Evolutionary conservation across 64 coral and sea anemone species (phyloP).

Genomic region (Montipora foliosa): DNA sequence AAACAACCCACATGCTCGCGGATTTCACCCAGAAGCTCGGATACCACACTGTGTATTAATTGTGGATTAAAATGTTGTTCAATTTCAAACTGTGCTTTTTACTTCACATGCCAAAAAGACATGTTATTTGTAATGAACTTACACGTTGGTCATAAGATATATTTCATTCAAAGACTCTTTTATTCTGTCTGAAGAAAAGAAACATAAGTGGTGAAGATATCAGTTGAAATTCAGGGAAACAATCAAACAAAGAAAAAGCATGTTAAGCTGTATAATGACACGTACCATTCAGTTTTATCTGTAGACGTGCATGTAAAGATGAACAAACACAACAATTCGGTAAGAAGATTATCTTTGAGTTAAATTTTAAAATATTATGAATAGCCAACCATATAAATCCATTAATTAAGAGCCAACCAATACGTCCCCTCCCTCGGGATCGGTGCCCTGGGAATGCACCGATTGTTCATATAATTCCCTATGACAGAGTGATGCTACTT

Average conservation of each 20-base stretch:
- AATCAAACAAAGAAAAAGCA: background rate
- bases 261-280: background rate
- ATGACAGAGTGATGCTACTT: no score
- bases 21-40: slow-evolving; percentile 90
- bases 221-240: background rate
- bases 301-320: background rate
- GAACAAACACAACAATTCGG: background rate
- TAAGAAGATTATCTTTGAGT: background rate
- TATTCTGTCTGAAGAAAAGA: slow-evolving; percentile 83
- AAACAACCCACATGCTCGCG: slow-evolving; percentile 95
- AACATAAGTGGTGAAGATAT: background rate
- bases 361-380: background rate
- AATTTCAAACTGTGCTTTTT: no score
- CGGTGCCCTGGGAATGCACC: no score
- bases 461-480: no score
- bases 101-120: no score
- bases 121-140: slow-evolving; percentile 16
- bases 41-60: slow-evolving; percentile 80
- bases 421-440: no score
- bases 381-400: no score
- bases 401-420: no score
- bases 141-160: slow-evolving; percentile 99
- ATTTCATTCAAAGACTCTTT: slow-evolving; percentile 97
- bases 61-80: background rate
- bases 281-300: slow-evolving; percentile 94